Conservation (phyloP, 30 jellyfish, hydroid and myxozoan genomes). For the Aurelia coerulea region DNA sequence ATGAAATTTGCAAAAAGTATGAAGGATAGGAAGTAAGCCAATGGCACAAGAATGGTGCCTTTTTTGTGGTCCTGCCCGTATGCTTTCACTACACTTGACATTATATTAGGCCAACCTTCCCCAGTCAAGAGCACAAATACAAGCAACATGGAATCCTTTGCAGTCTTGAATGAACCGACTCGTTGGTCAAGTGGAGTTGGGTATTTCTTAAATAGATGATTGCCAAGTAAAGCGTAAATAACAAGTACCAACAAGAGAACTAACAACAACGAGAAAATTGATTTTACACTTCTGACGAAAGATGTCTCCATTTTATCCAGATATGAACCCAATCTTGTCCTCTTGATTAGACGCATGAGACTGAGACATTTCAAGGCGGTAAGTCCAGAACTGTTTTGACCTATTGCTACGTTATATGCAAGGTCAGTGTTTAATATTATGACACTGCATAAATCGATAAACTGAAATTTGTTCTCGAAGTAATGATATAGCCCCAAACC, state of each 20-base stretch:
- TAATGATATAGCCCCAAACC: conserved; percentile 40
- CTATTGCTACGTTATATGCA: neutral
- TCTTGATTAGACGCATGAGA: conserved; percentile 62
- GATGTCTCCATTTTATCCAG: conserved; percentile 58
- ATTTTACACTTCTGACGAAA: conserved; percentile 51
- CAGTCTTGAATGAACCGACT: conserved; percentile 55
- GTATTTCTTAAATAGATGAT: conserved; percentile 63
- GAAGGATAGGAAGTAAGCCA: conserved; percentile 65
- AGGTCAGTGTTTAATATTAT: conserved; percentile 41
- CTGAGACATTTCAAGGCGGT: conserved; percentile 52
- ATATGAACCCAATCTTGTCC: conserved; percentile 64
- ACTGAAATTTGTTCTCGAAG: conserved; percentile 14
- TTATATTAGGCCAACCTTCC: conserved; percentile 81
- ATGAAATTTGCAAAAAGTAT: conserved; percentile 77
- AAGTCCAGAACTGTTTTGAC: conserved; percentile 48
- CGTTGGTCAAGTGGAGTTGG: neutral
- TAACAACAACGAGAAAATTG: conserved; percentile 61
- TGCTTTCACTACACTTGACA: conserved; percentile 20
- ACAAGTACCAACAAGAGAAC: conserved; percentile 61
- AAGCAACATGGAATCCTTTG: conserved; percentile 65
- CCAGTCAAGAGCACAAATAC: conserved; percentile 86
- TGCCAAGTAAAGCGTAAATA: conserved; percentile 82
- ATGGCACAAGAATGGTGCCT: conserved; percentile 37
- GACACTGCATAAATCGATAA: conserved; percentile 20
- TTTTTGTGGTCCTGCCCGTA: neutral